A percentile compares a stretch with the other conserved stretches of the same genome.
Evolutionary conservation across 1,140 invertebrate species (phyloP).

Genomic region (Ylistrum balloti): DNA sequence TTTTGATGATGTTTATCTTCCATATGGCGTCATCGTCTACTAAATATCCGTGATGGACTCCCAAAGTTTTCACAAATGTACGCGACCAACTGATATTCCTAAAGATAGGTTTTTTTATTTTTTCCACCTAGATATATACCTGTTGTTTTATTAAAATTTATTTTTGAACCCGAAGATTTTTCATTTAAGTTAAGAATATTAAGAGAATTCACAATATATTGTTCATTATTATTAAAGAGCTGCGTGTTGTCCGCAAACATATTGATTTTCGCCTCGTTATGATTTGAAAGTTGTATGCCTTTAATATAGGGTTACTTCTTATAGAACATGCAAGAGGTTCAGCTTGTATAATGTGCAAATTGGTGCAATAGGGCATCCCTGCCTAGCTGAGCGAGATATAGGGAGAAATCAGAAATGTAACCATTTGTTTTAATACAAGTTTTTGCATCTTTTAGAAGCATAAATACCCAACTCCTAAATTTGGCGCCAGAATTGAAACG

Average conservation of each 20-base stretch:
- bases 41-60: constrained; percentile 36
- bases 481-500: constrained; percentile 42
- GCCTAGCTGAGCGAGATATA: neutral
- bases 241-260: constrained; percentile 51
- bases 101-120: neutral
- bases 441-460: constrained; percentile 43
- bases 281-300: neutral
- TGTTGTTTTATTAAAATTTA: constrained; percentile 43
- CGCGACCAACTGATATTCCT: neutral
- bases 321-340: constrained; percentile 41
- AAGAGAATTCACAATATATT: neutral
- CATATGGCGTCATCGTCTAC: constrained; percentile 42
- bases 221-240: constrained; percentile 44
- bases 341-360: constrained; percentile 7
- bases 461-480: constrained; percentile 41
- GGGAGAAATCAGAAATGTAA: constrained; percentile 27
- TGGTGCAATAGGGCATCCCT: neutral
- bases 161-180: constrained; percentile 50
- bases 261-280: neutral
- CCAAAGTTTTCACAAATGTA: constrained; percentile 42
- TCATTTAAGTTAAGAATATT: constrained; percentile 37
- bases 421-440: constrained; percentile 42
- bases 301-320: neutral
- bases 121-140: neutral
- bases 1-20: neutral